These are phyloP conservation scores for Daphoenositta chrysoptera DNA, from an alignment of 2,113 vertebrate species.

Conservation along the genomic window DNA sequence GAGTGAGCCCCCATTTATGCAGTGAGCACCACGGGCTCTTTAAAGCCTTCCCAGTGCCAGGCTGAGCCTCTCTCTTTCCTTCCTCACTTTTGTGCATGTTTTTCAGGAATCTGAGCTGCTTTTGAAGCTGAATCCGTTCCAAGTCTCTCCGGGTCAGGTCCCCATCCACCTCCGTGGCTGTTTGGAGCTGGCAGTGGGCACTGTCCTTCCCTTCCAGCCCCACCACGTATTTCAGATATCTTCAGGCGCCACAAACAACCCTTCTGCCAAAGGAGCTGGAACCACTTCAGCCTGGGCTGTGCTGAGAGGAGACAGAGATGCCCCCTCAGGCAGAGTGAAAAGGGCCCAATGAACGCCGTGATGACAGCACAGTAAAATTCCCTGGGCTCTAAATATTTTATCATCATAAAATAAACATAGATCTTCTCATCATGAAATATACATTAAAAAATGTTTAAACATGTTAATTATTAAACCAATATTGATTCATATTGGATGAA, in stretches of 20 bases:
- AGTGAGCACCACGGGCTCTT: not conserved
- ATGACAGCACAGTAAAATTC: constrained; percentile 63
- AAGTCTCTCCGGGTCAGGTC: not conserved
- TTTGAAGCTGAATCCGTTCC: not conserved
- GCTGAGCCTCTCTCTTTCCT: not conserved
- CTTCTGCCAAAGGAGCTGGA: not conserved
- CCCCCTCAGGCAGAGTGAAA: constrained; percentile 40
- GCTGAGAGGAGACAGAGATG: not conserved
- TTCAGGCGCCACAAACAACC: not conserved
- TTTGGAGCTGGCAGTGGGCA: not conserved
- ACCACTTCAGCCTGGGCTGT: not conserved
- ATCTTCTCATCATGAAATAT: constrained; percentile 76
- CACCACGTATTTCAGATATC: not conserved
- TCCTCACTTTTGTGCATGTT: not conserved
- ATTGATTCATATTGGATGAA: constrained; percentile 82
- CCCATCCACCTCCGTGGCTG: fast-evolving
- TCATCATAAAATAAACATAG: constrained; percentile 82
- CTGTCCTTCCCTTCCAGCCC: not conserved
- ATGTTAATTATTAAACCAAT: constrained; percentile 83
- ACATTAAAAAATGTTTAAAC: constrained; percentile 82
- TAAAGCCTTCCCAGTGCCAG: not conserved
- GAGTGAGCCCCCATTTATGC: not conserved
- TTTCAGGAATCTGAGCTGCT: not conserved
- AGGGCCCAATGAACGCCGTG: not conserved
- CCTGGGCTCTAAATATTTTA: constrained; percentile 75